A percentile compares a stretch with the other conserved stretches of the same genome.
Evolutionary conservation across 2,888 invertebrate species (phyloP).

Genomic region (Tridacna gigas): DNA sequence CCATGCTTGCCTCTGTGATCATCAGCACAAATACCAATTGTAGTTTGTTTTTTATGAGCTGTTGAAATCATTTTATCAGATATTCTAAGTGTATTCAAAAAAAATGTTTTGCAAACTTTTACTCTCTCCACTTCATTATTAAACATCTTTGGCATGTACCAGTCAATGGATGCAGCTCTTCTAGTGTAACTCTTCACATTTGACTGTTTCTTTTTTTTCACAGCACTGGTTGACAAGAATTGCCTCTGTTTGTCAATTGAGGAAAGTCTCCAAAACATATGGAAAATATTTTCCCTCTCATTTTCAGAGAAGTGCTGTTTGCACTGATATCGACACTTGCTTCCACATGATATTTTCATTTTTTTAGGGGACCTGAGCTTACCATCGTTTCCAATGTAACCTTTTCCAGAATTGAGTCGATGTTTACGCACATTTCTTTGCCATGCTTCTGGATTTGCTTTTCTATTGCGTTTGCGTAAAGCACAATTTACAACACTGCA

Average conservation of each 20-base stretch:
- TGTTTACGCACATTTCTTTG: background rate
- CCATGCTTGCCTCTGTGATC: slow-evolving; percentile 26
- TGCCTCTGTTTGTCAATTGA: slow-evolving; percentile 30
- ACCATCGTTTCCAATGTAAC: slow-evolving; percentile 9
- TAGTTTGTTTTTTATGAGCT: slow-evolving; percentile 24
- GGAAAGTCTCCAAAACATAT: background rate
- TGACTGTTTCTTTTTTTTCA: slow-evolving; percentile 16
- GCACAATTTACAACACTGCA: too few relatives aligned
- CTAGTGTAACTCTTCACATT: background rate
- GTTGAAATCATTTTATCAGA: slow-evolving; percentile 36
- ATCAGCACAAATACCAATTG: slow-evolving; percentile 4
- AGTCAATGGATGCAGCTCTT: slow-evolving; percentile 29
- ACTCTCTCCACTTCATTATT: background rate
- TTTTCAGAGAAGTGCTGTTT: slow-evolving; percentile 2
- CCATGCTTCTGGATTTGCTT: too few relatives aligned
- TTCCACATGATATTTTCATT: slow-evolving; percentile 12
- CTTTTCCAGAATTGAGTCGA: slow-evolving; percentile 12
- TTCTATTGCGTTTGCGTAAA: too few relatives aligned
- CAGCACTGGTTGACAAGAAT: slow-evolving; percentile 30
- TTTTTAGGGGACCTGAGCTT: background rate
- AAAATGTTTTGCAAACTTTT: slow-evolving; percentile 40
- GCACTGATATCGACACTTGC: slow-evolving; percentile 26
- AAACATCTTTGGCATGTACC: slow-evolving; percentile 14
- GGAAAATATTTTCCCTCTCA: slow-evolving; percentile 10
- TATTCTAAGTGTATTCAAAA: slow-evolving; percentile 29